These are phyloP conservation scores for Virgularia gustaviana DNA, from an alignment of 92 coral and sea anemone genomes.

Conservation along the genomic window DNA sequence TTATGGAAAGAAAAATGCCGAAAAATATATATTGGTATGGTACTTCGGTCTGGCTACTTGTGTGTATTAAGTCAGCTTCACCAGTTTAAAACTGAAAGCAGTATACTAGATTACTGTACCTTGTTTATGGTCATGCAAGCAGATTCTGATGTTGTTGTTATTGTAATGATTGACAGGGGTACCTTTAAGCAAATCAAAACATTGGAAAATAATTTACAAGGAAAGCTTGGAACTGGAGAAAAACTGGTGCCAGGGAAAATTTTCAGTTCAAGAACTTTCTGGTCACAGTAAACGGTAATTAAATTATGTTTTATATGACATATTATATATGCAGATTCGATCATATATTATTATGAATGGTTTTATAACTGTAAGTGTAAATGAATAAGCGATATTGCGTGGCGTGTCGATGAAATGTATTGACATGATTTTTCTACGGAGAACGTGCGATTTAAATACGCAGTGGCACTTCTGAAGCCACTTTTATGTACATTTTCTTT, in stretches of 20 bases:
- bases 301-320: background rate
- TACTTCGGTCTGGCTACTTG: no score
- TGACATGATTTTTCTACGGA: background rate
- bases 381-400: background rate
- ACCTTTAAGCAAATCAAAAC: constrained; percentile 66
- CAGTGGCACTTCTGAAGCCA: background rate
- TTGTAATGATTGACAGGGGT: constrained; percentile 72
- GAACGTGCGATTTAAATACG: no score
- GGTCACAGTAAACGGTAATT: constrained; percentile 81
- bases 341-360: background rate
- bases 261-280: constrained; percentile 69
- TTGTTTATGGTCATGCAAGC: no score
- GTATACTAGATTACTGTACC: no score
- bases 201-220: constrained; percentile 85
- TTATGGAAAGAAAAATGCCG: constrained; percentile 88
- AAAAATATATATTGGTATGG: constrained; percentile 78
- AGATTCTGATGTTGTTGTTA: no score
- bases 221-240: constrained; percentile 74
- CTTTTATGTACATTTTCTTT: background rate
- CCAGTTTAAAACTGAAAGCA: no score
- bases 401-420: background rate
- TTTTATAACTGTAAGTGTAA: background rate
- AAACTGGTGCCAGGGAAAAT: constrained; percentile 87
- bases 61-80: no score
- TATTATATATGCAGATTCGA: no score